phyloP scores from a whole-genome alignment of 2,797 vertebrate species.

The Schizothorax lantsangensis region DNA sequence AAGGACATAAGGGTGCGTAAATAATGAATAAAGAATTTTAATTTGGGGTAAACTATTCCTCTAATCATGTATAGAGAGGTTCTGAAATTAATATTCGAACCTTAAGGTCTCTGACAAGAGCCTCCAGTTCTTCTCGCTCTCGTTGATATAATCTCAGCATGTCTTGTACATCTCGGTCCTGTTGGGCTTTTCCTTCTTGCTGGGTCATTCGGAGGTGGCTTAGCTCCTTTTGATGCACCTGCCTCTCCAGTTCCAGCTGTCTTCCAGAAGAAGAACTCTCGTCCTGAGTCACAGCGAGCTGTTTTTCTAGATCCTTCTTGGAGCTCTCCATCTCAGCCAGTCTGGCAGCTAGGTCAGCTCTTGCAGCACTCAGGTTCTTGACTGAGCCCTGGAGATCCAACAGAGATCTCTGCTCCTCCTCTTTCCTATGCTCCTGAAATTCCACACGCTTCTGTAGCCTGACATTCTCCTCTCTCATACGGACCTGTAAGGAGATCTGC shows the following conservation, averaged over 20 bases:
- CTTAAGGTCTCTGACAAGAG: slow-evolving; percentile 81
- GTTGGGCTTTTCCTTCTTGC: slow-evolving; percentile 76
- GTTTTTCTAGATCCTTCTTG: slow-evolving; percentile 80
- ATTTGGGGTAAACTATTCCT: not conserved
- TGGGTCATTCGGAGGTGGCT: slow-evolving; percentile 73
- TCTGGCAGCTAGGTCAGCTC: slow-evolving; percentile 80
- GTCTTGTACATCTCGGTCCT: slow-evolving; percentile 81
- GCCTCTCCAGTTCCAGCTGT: slow-evolving; percentile 89
- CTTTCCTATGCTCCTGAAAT: slow-evolving; percentile 70
- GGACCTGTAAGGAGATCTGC: slow-evolving; percentile 75
- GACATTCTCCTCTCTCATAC: slow-evolving; percentile 82
- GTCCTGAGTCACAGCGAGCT: slow-evolving; percentile 75
- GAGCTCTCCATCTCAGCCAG: slow-evolving; percentile 82
- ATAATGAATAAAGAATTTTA: not conserved
- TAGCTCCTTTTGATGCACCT: slow-evolving; percentile 86
- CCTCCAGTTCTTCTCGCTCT: slow-evolving; percentile 83
- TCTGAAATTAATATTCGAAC: slow-evolving; percentile 68
- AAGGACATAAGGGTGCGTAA: not conserved
- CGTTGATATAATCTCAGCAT: slow-evolving; percentile 76
- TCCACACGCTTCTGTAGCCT: slow-evolving; percentile 78
- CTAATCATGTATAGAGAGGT: not conserved
- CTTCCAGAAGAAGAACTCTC: slow-evolving; percentile 77
- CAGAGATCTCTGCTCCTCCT: slow-evolving; percentile 79
- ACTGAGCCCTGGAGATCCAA: slow-evolving; percentile 83
- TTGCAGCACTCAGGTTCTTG: slow-evolving; percentile 80